phyloP scores from a whole-genome alignment of 1,140 invertebrate species.

The Hyphantria cunea region DNA sequence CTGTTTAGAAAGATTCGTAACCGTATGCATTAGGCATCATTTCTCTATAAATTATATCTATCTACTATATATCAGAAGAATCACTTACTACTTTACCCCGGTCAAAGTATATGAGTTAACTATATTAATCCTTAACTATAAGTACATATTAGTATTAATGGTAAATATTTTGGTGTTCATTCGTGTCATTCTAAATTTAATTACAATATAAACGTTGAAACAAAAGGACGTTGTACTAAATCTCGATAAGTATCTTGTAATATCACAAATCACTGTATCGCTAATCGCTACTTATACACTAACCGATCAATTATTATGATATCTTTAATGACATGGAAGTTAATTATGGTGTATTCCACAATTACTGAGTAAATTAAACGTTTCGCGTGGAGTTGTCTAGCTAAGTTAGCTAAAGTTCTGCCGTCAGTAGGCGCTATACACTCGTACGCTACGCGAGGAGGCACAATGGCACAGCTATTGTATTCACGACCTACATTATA shows the following conservation, averaged over 20 bases:
- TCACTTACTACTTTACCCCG: constrained; percentile 12
- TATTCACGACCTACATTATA: constrained; percentile 37
- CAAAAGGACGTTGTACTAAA: constrained; percentile 74
- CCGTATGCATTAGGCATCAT: constrained; percentile 6
- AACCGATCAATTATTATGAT: constrained; percentile 46
- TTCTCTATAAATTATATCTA: constrained; percentile 1
- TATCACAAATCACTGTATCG: constrained; percentile 78
- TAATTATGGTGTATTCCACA: constrained; percentile 35
- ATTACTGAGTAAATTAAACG: constrained; percentile 25
- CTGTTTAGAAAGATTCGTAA: constrained; percentile 2
- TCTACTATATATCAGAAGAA: constrained; percentile 2
- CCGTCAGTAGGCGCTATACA: constrained; percentile 10
- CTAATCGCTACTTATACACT: constrained; percentile 62
- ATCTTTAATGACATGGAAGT: constrained; percentile 57
- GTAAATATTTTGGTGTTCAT: constrained; percentile 72
- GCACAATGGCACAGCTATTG: constrained; percentile 63
- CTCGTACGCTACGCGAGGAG: constrained; percentile 42
- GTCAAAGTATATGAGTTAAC: constrained; percentile 13
- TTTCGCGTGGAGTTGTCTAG: constrained; percentile 20
- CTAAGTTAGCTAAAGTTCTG: constrained; percentile 13
- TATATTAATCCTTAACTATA: constrained; percentile 26
- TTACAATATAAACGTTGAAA: constrained; percentile 70
- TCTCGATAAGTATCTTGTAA: constrained; percentile 73
- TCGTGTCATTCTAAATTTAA: constrained; percentile 68
- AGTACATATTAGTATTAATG: constrained; percentile 48